phyloP scores from a whole-genome alignment of 2,113 vertebrate species.

The Rhegmatorhina hoffmannsi region DNA sequence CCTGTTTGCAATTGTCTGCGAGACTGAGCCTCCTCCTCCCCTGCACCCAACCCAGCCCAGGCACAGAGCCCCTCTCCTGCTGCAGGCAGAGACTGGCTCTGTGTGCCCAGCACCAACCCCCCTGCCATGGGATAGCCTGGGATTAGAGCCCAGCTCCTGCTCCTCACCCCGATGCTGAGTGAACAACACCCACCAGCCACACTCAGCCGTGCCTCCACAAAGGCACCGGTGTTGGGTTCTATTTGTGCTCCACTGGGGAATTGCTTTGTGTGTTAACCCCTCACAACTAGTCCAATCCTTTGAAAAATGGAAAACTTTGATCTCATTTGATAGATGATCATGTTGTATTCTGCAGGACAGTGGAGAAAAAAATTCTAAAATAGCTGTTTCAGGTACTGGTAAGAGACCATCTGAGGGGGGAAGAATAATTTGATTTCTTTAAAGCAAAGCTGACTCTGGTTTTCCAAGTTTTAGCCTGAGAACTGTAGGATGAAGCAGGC shows the following conservation, averaged over 20 bases:
- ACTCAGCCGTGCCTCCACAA: background rate
- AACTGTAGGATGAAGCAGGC: background rate
- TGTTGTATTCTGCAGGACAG: background rate
- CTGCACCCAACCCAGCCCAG: background rate
- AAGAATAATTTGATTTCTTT: background rate
- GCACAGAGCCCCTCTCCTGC: background rate
- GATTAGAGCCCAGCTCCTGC: background rate
- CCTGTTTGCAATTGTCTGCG: background rate
- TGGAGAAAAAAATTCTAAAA: background rate
- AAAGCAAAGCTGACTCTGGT: background rate
- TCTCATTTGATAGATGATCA: background rate
- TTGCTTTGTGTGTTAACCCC: background rate
- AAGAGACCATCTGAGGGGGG: background rate
- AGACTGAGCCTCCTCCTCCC: background rate
- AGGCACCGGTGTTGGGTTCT: background rate
- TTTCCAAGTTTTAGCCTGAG: background rate
- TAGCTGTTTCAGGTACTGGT: background rate
- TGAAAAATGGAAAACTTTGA: background rate
- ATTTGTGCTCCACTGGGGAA: background rate
- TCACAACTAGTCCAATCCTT: background rate
- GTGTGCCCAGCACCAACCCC: background rate
- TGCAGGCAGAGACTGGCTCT: background rate
- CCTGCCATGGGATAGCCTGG: background rate
- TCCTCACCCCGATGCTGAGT: fast-evolving
- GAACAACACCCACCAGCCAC: fast-evolving